Evolutionary conservation across 2,888 invertebrate genomes (phyloP).

Genomic region (Acanthococcus lagerstroemiae): DNA sequence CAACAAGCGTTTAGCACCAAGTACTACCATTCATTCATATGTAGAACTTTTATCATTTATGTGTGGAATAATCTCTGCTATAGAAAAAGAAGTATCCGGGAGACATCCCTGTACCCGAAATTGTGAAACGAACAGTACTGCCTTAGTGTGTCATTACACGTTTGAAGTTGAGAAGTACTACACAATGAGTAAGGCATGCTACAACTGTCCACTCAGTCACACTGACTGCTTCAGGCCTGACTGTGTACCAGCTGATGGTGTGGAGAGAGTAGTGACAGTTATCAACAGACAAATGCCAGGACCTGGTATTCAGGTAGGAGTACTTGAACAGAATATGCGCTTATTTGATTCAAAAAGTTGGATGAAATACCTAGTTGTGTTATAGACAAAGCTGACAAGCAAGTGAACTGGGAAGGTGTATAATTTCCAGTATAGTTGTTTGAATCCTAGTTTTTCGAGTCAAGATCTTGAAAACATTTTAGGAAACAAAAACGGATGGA

Average conservation of each 20-base stretch:
- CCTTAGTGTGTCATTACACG: slow-evolving; percentile 60
- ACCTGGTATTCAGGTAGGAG: slow-evolving; percentile 63
- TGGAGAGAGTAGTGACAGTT: slow-evolving; percentile 61
- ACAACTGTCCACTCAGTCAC: slow-evolving; percentile 61
- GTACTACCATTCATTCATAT: too few species aligned
- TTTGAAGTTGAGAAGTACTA: slow-evolving; percentile 74
- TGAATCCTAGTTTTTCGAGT: too few species aligned
- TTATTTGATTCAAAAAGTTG: too few species aligned
- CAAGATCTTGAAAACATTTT: too few species aligned
- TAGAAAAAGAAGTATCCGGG: not conserved
- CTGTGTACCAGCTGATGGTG: slow-evolving; percentile 76
- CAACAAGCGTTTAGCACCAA: too few species aligned
- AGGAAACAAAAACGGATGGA: too few species aligned
- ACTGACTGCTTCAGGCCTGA: slow-evolving; percentile 67
- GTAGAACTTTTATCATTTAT: too few species aligned
- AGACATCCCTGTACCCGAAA: slow-evolving; percentile 49
- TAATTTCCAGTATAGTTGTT: too few species aligned
- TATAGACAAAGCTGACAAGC: too few species aligned
- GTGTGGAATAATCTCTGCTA: not conserved
- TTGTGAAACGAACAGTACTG: slow-evolving; percentile 48
- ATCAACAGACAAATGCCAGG: slow-evolving; percentile 82
- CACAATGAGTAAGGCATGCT: slow-evolving; percentile 81
- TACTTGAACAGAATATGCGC: too few species aligned
- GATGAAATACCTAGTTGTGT: too few species aligned
- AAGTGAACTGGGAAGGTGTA: too few species aligned